A percentile compares a stretch with the other conserved stretches of the same genome.
These are phyloP conservation scores for Norana najaformis DNA, from an alignment of 2,888 invertebrate genomes.

Conservation along the genomic window DNA sequence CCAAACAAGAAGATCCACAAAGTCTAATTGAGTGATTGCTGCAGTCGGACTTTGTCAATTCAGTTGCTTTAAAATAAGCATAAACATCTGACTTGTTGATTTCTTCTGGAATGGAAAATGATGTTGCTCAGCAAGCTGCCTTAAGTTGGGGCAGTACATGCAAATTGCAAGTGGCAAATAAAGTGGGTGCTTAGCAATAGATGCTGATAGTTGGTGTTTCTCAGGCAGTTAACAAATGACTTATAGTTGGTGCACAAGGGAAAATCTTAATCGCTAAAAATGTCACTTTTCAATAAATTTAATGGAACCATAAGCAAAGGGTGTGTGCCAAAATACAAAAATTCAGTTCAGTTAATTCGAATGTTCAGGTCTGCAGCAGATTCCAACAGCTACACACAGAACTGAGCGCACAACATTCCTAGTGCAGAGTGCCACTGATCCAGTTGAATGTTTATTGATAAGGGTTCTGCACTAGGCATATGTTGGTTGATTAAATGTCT, in stretches of 20 bases:
- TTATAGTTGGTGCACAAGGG: neutral
- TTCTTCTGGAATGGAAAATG: neutral
- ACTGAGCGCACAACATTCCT: too few species aligned
- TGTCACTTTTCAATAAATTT: neutral
- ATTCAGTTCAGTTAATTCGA: neutral
- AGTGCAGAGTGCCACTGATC: too few species aligned
- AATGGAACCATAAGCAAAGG: neutral
- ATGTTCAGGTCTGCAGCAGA: too few species aligned
- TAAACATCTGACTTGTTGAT: neutral
- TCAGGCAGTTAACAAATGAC: too few species aligned
- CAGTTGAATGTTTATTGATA: too few species aligned
- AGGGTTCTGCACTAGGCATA: neutral
- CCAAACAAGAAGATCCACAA: constrained; percentile 41
- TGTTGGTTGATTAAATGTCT: neutral
- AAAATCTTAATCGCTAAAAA: neutral
- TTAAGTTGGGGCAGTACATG: neutral
- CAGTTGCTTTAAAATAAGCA: neutral
- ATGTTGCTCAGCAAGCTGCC: neutral
- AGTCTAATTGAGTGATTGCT: neutral
- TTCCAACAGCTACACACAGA: too few species aligned
- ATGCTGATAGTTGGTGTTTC: neutral
- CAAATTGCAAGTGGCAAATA: neutral
- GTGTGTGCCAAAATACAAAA: neutral
- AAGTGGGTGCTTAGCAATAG: neutral
- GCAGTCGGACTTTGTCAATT: constrained; percentile 7